phyloP scores from a whole-genome alignment of 2,113 vertebrate species.

The Hippocampus guttulatus region DNA sequence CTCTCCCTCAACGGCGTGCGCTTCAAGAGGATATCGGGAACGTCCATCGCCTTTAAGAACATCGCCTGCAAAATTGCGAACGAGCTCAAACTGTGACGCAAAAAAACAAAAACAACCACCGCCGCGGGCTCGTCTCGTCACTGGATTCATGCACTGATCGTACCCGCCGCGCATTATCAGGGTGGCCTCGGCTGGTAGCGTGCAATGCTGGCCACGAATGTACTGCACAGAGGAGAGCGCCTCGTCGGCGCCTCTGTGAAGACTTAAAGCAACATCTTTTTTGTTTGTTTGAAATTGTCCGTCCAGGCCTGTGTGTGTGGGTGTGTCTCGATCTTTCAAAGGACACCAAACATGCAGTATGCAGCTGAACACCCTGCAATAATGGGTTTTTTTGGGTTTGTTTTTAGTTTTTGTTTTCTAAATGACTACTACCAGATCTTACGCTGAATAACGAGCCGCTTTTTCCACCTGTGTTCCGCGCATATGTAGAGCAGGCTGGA shows the following conservation, averaged over 20 bases:
- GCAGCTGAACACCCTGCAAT: slow-evolving; percentile 84
- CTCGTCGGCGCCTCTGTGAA: slow-evolving; percentile 42
- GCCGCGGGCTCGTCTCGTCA: slow-evolving; percentile 49
- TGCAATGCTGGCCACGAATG: slow-evolving; percentile 79
- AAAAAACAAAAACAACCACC: slow-evolving; percentile 17
- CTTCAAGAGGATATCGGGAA: slow-evolving; percentile 97
- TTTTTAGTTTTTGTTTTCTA: slow-evolving; percentile 55
- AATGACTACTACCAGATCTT: slow-evolving; percentile 76
- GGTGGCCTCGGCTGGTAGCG: slow-evolving; percentile 72
- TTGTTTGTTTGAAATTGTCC: slow-evolving; percentile 18
- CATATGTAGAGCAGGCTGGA: slow-evolving; percentile 89
- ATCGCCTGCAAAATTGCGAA: slow-evolving; percentile 98
- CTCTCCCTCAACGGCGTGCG: slow-evolving; percentile 93
- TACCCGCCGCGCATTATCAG: slow-evolving; percentile 70
- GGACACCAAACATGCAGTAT: slow-evolving; percentile 65
- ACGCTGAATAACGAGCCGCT: slow-evolving; percentile 61
- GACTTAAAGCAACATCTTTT: slow-evolving; percentile 43
- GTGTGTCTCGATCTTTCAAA: slow-evolving; percentile 45
- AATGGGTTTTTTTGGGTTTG: slow-evolving; percentile 82
- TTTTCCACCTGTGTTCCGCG: slow-evolving; percentile 87
- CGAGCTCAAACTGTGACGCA: slow-evolving; percentile 91
- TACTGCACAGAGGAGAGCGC: slow-evolving; percentile 83
- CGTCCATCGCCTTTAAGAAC: slow-evolving; percentile 97
- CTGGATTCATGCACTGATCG: slow-evolving; percentile 60
- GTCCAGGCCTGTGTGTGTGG: slow-evolving; percentile 37